phyloP scores from a whole-genome alignment of 2,113 vertebrate genomes.

The Spermophilus dauricus region DNA sequence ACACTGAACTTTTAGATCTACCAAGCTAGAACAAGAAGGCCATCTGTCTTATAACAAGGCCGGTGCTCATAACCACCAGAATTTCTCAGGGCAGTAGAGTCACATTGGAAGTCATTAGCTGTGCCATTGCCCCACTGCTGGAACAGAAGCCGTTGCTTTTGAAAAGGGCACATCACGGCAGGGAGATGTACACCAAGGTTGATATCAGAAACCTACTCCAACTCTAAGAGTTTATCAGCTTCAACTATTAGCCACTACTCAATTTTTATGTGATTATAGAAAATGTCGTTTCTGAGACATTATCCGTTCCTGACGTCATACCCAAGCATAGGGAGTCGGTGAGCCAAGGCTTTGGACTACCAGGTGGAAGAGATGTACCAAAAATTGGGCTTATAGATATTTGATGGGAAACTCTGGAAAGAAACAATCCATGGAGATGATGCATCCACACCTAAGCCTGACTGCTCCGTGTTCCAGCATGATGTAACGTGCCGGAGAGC shows the following conservation, averaged over 20 bases:
- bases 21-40: not conserved
- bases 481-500: constrained; percentile 83
- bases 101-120: not conserved
- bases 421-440: too few species aligned
- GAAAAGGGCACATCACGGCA: not conserved
- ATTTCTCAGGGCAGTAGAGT: accelerated
- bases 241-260: not conserved
- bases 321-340: not conserved
- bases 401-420: too few species aligned
- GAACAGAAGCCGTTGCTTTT: not conserved
- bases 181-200: not conserved
- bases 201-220: not conserved
- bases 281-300: constrained; percentile 47
- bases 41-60: not conserved
- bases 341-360: not conserved
- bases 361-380: too few species aligned
- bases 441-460: constrained; percentile 1
- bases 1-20: too few species aligned
- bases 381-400: too few species aligned
- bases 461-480: constrained; percentile 82
- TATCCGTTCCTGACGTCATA: not conserved
- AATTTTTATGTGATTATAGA: not conserved
- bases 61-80: not conserved
- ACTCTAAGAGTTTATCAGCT: constrained; percentile 1
- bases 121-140: not conserved